phyloP scores from a whole-genome alignment of 1,140 invertebrate genomes.

The Arion vulgaris region DNA sequence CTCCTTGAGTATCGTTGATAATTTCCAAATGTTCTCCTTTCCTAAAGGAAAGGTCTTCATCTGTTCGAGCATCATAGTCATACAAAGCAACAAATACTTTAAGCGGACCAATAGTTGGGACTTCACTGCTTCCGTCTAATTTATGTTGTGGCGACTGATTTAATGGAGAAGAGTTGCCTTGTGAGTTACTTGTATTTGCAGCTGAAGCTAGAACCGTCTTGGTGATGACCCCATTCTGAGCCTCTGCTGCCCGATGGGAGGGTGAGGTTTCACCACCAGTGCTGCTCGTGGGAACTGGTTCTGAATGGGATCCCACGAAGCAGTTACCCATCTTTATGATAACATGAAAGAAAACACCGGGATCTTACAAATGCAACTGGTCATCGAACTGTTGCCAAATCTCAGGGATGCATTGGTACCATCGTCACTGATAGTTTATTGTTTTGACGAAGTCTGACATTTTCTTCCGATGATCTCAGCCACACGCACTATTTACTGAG shows the following conservation, averaged over 20 bases:
- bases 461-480: neutral
- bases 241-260: conserved; percentile 21
- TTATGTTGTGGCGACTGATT: conserved; percentile 48
- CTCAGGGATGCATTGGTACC: neutral
- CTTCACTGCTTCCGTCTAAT: conserved; percentile 39
- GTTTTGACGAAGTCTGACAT: neutral
- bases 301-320: conserved; percentile 44
- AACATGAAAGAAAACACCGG: neutral
- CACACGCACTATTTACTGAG: neutral
- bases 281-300: conserved; percentile 21
- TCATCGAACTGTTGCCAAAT: neutral
- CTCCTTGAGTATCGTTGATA: conserved; percentile 97
- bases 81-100: conserved; percentile 96
- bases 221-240: conserved; percentile 31
- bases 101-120: conserved; percentile 34
- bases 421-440: neutral
- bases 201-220: conserved; percentile 37
- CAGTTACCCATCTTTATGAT: conserved; percentile 49
- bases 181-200: conserved; percentile 35
- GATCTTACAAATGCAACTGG: neutral
- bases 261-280: conserved; percentile 42
- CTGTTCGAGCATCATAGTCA: conserved; percentile 98
- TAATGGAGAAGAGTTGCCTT: conserved; percentile 41
- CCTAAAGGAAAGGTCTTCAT: conserved; percentile 97
- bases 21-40: conserved; percentile 99